phyloP scores from a whole-genome alignment of 2,113 vertebrate species.

The Psephotus haematonotus region DNA sequence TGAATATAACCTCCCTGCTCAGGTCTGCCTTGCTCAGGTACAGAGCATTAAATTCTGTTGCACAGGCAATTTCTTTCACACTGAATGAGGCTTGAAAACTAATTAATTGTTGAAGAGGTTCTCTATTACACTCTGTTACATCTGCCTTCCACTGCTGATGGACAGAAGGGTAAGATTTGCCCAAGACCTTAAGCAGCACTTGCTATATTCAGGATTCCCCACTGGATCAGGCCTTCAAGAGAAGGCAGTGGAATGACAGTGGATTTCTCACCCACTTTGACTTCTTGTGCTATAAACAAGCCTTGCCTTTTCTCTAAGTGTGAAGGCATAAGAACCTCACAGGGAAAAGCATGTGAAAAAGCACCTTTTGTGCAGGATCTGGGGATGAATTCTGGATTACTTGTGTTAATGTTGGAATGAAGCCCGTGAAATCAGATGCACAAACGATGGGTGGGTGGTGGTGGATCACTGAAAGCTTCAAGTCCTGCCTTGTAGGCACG shows the following conservation, averaged over 20 bases:
- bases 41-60: background rate
- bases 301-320: background rate
- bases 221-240: background rate
- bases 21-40: background rate
- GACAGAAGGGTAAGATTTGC: background rate
- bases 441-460: rapidly evolving
- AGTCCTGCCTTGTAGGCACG: background rate
- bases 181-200: background rate
- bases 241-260: background rate
- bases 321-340: background rate
- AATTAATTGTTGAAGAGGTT: background rate
- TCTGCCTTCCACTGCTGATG: background rate
- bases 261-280: background rate
- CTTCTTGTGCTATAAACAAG: background rate
- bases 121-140: background rate
- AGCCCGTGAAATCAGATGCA: background rate
- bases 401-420: background rate
- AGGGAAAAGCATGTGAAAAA: background rate
- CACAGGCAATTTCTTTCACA: background rate
- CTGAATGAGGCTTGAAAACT: background rate
- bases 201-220: background rate
- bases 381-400: background rate
- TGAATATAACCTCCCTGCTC: background rate
- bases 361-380: background rate
- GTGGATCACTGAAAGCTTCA: background rate